Evolutionary conservation across 2,797 vertebrate genomes (phyloP).

Genomic region (Diglossa cyanea): DNA sequence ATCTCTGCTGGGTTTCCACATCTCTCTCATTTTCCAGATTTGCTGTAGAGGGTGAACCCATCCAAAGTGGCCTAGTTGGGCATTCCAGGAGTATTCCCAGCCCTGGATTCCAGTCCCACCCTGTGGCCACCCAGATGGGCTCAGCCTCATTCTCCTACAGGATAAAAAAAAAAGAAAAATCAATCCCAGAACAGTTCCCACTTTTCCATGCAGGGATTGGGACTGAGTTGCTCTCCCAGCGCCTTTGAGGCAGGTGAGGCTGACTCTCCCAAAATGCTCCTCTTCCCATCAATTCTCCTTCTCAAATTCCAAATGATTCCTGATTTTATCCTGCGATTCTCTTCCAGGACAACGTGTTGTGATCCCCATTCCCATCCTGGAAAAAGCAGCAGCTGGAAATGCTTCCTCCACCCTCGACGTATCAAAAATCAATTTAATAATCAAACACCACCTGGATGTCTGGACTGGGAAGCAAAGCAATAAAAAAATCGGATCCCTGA

Average conservation of each 20-base stretch:
- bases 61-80: accelerated
- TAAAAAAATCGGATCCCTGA: not conserved
- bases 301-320: not conserved
- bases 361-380: not conserved
- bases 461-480: not conserved
- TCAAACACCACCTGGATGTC: not conserved
- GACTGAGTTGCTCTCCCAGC: not conserved
- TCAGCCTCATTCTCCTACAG: not conserved
- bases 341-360: accelerated
- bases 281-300: not conserved
- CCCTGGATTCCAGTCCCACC: not conserved
- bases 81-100: not conserved
- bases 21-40: not conserved
- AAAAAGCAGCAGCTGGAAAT: not conserved
- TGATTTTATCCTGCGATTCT: not conserved
- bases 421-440: not conserved
- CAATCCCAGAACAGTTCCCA: accelerated
- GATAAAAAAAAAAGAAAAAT: not conserved
- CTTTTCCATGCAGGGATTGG: accelerated
- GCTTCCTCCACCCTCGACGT: accelerated
- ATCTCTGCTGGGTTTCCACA: not conserved
- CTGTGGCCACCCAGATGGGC: no score
- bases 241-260: not conserved
- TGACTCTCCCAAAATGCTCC: not conserved
- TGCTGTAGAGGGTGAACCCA: not conserved